A percentile compares a stretch with the other conserved stretches of the same genome.
These are phyloP conservation scores for Procambarus virginalis DNA, from an alignment of 1,140 invertebrate genomes.

Conservation along the genomic window DNA sequence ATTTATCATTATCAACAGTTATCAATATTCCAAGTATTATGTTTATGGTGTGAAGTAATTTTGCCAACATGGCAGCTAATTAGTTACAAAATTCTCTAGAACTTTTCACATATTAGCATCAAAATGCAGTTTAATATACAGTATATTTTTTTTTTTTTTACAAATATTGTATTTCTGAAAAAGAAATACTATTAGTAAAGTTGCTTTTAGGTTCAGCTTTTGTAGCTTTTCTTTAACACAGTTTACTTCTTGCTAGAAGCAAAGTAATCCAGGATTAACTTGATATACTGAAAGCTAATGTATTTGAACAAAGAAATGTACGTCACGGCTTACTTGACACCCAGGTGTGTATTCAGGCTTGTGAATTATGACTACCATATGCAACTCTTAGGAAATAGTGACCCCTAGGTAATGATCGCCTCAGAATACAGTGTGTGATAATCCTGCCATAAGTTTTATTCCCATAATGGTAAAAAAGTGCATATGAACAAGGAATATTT, in stretches of 20 bases:
- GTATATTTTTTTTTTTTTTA: neutral
- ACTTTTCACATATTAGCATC: neutral
- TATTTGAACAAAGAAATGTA: neutral
- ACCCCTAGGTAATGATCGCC: neutral
- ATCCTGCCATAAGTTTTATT: neutral
- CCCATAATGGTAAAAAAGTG: neutral
- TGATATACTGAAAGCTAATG: neutral
- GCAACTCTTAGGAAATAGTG: neutral
- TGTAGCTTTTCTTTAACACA: neutral
- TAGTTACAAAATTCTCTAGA: neutral
- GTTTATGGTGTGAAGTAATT: neutral
- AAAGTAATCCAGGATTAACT: neutral
- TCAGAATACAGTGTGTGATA: slow-evolving; percentile 1
- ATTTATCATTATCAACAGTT: neutral
- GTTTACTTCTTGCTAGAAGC: neutral
- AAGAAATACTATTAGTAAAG: neutral
- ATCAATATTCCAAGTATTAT: neutral
- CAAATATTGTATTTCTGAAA: neutral
- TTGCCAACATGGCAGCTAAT: neutral
- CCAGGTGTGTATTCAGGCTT: neutral
- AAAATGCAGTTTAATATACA: neutral
- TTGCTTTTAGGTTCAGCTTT: neutral
- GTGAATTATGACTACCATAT: neutral
- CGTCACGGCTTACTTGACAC: neutral
- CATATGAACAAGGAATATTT: neutral